phyloP scores from a whole-genome alignment of 1,140 invertebrate species.

The Magallana gigas region DNA sequence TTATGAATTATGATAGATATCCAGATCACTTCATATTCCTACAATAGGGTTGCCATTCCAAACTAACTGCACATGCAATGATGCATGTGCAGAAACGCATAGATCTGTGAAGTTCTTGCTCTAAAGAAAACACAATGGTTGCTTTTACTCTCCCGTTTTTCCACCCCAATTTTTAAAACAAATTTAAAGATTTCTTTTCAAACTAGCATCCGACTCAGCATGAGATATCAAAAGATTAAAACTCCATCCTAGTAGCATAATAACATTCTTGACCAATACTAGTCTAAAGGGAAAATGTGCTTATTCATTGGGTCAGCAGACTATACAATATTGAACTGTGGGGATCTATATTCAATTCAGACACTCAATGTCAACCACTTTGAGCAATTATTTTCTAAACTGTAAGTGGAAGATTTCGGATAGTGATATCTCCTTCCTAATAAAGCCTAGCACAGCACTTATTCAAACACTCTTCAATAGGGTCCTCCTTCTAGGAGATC shows the following conservation, averaged over 20 bases:
- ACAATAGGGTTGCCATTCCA: conserved; percentile 15
- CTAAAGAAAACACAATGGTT: too few relatives aligned
- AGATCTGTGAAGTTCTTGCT: too few relatives aligned
- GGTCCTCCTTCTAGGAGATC: neutral
- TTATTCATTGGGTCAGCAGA: conserved; percentile 16
- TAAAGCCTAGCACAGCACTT: neutral
- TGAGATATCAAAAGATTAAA: neutral
- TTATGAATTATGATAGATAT: conserved; percentile 35
- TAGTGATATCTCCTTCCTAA: neutral
- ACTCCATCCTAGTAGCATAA: neutral
- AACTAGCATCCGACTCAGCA: neutral
- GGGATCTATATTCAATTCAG: conserved; percentile 26
- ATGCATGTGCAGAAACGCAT: neutral
- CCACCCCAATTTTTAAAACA: too few relatives aligned
- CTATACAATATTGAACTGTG: neutral
- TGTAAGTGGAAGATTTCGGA: neutral
- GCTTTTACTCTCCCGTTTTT: too few relatives aligned
- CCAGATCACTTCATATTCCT: conserved; percentile 14
- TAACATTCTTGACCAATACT: neutral
- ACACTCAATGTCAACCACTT: conserved; percentile 9
- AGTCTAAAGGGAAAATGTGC: neutral
- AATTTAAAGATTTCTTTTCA: conserved; percentile 10
- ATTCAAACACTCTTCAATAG: conserved; percentile 1
- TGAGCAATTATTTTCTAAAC: neutral
- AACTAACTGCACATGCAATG: conserved; percentile 6